These are phyloP conservation scores for Bucorvus abyssinicus DNA, from an alignment of 2,797 vertebrate species.

Conservation along the genomic window DNA sequence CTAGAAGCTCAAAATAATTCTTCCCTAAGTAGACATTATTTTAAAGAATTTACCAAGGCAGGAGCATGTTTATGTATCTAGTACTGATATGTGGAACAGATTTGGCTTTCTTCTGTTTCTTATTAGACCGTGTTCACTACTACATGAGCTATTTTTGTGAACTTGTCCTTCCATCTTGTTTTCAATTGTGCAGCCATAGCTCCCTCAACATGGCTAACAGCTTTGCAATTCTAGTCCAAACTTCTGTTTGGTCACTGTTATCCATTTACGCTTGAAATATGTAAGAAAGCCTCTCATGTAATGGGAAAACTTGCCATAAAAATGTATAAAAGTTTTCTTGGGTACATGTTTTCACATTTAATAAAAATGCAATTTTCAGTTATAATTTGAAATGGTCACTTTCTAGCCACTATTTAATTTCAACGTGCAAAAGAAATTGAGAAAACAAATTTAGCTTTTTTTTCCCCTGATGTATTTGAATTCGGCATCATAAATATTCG, in stretches of 20 bases:
- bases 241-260: constrained; percentile 60
- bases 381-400: constrained; percentile 59
- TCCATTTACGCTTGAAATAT: constrained; percentile 68
- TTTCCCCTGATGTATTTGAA: neutral
- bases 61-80: constrained; percentile 15
- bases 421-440: constrained; percentile 15
- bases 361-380: constrained; percentile 63
- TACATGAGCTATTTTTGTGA: constrained; percentile 38
- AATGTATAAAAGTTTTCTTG: constrained; percentile 63
- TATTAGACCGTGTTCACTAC: constrained; percentile 2
- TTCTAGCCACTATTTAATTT: constrained; percentile 55
- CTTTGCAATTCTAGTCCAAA: constrained; percentile 62
- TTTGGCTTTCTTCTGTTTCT: constrained; percentile 69
- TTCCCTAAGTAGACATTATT: constrained; percentile 37
- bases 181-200: neutral
- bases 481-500: constrained; percentile 6
- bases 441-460: neutral
- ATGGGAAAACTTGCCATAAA: constrained; percentile 75
- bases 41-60: constrained; percentile 44
- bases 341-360: constrained; percentile 64
- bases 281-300: constrained; percentile 79
- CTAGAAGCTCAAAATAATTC: constrained; percentile 46
- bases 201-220: constrained; percentile 56
- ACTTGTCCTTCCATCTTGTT: constrained; percentile 12
- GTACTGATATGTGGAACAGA: constrained; percentile 24